These are phyloP conservation scores for Pyrrhosoma nymphula DNA, from an alignment of 2,888 invertebrate species.

Conservation along the genomic window DNA sequence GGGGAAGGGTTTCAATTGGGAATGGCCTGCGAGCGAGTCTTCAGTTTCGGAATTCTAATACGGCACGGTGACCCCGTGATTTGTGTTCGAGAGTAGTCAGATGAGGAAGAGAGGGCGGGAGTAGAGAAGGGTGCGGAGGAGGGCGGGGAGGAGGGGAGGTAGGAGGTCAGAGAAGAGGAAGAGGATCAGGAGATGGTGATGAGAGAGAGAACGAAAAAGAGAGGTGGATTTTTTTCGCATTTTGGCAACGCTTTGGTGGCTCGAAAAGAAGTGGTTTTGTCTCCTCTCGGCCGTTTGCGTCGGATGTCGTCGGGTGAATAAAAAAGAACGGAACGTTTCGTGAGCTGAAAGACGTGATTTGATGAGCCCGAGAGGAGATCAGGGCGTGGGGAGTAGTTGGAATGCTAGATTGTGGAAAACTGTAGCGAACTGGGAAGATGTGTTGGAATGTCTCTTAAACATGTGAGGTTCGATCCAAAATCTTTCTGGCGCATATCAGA, in stretches of 20 bases:
- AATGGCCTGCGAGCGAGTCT: background rate
- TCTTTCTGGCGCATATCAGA: background rate
- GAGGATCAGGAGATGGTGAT: background rate
- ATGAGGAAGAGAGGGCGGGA: background rate
- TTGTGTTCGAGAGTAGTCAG: constrained; percentile 59
- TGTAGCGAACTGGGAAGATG: background rate
- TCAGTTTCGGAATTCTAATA: constrained; percentile 26
- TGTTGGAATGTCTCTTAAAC: background rate
- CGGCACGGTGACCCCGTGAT: constrained; percentile 64
- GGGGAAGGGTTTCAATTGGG: no score
- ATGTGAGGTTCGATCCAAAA: background rate
- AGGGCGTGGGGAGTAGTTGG: background rate
- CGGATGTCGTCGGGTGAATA: background rate
- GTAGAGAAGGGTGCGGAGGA: background rate
- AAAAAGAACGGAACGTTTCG: background rate
- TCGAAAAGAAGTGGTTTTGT: background rate
- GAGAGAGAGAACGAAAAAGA: background rate
- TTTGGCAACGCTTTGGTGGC: constrained; percentile 34
- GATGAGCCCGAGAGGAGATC: no score
- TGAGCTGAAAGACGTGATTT: background rate
- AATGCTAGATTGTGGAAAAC: background rate
- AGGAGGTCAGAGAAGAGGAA: background rate
- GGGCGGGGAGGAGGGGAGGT: background rate
- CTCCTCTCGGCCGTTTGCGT: constrained; percentile 10
- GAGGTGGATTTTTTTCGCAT: constrained; percentile 34